Base-by-base conservation (phyloP, 2,113 vertebrate genomes). In the Phasianus colchicus region DNA sequence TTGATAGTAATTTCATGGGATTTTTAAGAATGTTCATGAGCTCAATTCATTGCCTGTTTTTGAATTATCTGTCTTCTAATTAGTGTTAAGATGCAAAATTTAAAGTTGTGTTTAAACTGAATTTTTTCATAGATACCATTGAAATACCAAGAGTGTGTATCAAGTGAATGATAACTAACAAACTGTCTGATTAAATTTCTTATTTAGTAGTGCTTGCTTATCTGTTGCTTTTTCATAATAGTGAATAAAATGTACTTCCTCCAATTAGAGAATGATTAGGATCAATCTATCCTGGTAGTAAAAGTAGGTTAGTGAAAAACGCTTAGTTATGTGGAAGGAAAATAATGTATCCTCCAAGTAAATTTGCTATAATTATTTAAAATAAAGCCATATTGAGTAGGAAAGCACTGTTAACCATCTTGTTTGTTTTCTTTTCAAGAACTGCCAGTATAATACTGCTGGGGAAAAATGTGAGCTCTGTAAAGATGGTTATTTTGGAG, bases 401-500 rank as follows among this genome's bases (percentile, higher is more conserved):
- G 38, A 50, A 45, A 78, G 40, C 66, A 50, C 38, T 88, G 9
- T 43, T 97, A 84, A 97, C 65, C 92, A 15, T 87, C 63, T 92
- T 78, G 7, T 38, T 96, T 29, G 0, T 96, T 93, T 89, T 58
- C 57, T 93, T 97, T 83, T 86, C 79, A 90, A 99, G 99, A 98
- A 98, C 93, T 99, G 99, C 91, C 96, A 96, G 73, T 97, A 98
- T 90, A 98, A 99, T 96, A 98, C 99, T 4, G 98, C 97, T 4
- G 99, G 99, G 24, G 98, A 99, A 15, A 97, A 97, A 79, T 99
- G 99, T 88, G 98, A 99, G 52, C 98, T 29, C 75, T 99, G 99
- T 95, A 98, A 98, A 94, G 98, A 99, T 4, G 99, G 99, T 81
- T 98, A 98, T 96, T 99, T 98, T 72, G 98, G 98, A 66, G 97